phyloP scores from a whole-genome alignment of 2,888 invertebrate genomes.

The Cephus pulcher region DNA sequence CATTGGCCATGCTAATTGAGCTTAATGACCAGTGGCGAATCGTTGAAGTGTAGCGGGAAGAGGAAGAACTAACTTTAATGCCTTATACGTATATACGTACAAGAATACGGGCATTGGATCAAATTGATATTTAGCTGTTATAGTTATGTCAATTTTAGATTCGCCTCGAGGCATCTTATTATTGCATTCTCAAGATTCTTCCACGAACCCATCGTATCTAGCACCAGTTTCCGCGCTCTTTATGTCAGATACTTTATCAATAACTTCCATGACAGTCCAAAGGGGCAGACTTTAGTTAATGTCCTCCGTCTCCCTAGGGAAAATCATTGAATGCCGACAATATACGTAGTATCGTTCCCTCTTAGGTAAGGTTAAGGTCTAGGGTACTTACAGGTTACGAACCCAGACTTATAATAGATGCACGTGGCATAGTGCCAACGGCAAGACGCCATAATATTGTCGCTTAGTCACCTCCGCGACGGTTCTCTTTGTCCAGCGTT shows the following conservation, averaged over 20 bases:
- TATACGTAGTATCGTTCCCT: not conserved
- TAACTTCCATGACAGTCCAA: not conserved
- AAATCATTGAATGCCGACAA: not conserved
- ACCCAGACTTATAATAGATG: slow-evolving; percentile 44
- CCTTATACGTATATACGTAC: not conserved
- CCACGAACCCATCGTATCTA: not conserved
- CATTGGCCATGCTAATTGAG: not conserved
- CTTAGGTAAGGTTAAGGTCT: slow-evolving; percentile 41
- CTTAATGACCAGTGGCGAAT: not conserved
- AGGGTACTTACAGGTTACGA: slow-evolving; percentile 31
- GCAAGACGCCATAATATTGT: slow-evolving; percentile 44
- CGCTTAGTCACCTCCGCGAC: slow-evolving; percentile 40
- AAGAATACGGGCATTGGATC: not conserved
- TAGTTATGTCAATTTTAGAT: not conserved
- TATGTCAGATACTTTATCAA: not conserved
- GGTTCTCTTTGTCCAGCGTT: slow-evolving; percentile 33
- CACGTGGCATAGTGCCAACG: slow-evolving; percentile 41
- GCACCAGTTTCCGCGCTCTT: not conserved
- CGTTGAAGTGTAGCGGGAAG: not conserved
- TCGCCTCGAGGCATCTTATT: not conserved
- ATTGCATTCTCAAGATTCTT: not conserved
- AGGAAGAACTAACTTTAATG: not conserved
- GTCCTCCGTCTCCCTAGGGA: not conserved
- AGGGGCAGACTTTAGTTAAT: not conserved
- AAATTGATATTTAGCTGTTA: not conserved